Base-by-base conservation (phyloP, 2,797 vertebrate genomes). In the Columba guinea region DNA sequence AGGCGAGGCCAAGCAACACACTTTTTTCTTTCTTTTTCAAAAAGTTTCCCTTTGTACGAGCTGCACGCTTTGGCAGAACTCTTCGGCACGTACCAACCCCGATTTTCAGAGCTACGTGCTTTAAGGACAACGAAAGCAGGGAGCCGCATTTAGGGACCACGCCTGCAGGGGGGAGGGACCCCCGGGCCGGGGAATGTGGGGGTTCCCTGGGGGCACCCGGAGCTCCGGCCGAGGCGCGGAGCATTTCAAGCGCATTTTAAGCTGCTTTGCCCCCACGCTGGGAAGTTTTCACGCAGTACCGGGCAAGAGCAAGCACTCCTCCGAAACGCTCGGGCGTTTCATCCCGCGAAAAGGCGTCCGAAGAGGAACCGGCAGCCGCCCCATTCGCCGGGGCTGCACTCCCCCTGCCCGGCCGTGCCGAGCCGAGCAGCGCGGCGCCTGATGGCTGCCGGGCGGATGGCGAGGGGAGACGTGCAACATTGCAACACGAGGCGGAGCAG, bases 361-460 rank as follows among this genome's bases (percentile, higher is more conserved):
- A 5, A 41, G 48, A 27, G n/a, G n/a, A 20, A 19, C 34, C 37
- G 7, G 59, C 35, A 21, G 39, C 41, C 34, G 9, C 11, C 34
- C 22, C 34, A 10, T 19, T 5, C 19, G 41, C 46, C 22, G 10
- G 17, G 34, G 27, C 13, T 11, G 23, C 11, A 23, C 59, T 37
- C 20, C 22, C 41, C 14, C 49, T 1, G 69, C 59, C 34, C 35
- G 11, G 37, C n/a, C 46, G 17, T 0, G 48, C 55, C 34, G 58
- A 10, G 81, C 56, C 1, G 46, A 6, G 60, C 23, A 3, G 48
- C 39, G 51, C 58, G 76, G 87, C 65, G 87, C 89, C 95, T 70
- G 96, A 97, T 93, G 97, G 97, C 96, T 96, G 97, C 97, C 96
- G 65, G 56, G 76, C 60, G 41, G 89, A 63, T n/a, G 81, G 78